Percentiles rank a stretch among this genome's conserved stretches.
These are phyloP conservation scores for Coelogynopora nodosa DNA, from an alignment of 2,888 invertebrate genomes.

Conservation along the genomic window DNA sequence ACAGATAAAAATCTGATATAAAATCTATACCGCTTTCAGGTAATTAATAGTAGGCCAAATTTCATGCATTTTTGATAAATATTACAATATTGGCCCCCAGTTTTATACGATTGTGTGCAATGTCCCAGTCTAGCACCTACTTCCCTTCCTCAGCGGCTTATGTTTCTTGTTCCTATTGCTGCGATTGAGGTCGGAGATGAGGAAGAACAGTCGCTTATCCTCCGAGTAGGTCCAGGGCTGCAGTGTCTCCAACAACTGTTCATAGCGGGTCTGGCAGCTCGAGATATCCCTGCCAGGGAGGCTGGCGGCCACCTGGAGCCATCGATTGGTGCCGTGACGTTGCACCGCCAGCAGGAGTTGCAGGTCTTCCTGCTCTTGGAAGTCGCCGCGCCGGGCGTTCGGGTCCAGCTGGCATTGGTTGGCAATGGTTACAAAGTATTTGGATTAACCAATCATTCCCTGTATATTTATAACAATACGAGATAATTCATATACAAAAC, in stretches of 20 bases:
- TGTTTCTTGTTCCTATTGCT: too few species aligned
- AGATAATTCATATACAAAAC: too few species aligned
- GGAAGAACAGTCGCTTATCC: slow-evolving; percentile 6
- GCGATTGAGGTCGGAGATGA: not conserved
- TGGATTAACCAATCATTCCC: too few species aligned
- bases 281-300: not conserved
- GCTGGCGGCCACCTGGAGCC: not conserved
- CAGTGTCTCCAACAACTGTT: not conserved
- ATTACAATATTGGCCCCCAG: too few species aligned
- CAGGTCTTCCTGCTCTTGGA: not conserved
- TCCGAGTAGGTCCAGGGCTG: slow-evolving; percentile 19
- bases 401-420: not conserved
- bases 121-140: too few species aligned
- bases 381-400: not conserved
- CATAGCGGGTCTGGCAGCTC: not conserved
- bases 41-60: too few species aligned
- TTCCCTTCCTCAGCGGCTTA: too few species aligned
- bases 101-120: too few species aligned
- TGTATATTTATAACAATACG: too few species aligned
- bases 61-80: too few species aligned
- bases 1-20: too few species aligned
- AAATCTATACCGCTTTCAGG: too few species aligned
- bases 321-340: not conserved
- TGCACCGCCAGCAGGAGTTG: slow-evolving; percentile 24
- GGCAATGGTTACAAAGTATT: not conserved